Percentiles rank a stretch among this genome's conserved stretches.
These are phyloP conservation scores for Hydrochoerus hydrochaeris DNA, from an alignment of 2,113 vertebrate species.

Conservation along the genomic window DNA sequence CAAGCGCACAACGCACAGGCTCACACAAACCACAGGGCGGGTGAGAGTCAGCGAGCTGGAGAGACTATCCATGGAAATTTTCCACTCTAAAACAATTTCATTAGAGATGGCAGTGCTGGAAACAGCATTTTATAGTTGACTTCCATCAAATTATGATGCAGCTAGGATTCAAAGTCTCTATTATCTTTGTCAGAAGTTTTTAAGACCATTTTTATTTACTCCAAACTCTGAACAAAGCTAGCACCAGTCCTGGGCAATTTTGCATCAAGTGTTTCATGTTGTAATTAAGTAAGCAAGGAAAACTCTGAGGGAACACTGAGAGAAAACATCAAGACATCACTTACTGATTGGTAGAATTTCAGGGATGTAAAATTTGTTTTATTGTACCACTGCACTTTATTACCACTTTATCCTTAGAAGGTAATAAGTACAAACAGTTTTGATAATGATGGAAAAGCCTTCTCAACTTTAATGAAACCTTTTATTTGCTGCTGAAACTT, in stretches of 20 bases:
- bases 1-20: not conserved
- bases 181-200: slow-evolving; percentile 37
- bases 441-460: slow-evolving; percentile 47
- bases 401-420: slow-evolving; percentile 64
- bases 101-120: not conserved
- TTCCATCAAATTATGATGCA: slow-evolving; percentile 52
- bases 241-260: not conserved
- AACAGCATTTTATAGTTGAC: not conserved
- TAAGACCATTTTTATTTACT: slow-evolving; percentile 63
- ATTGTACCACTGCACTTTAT: slow-evolving; percentile 45
- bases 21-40: not conserved
- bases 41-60: not conserved
- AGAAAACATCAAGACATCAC: slow-evolving; percentile 22
- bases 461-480: slow-evolving; percentile 70
- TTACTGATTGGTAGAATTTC: not conserved
- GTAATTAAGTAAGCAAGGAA: slow-evolving; percentile 60
- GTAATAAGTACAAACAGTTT: slow-evolving; percentile 63
- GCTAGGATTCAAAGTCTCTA: slow-evolving; percentile 48
- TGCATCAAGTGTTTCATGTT: slow-evolving; percentile 53
- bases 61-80: not conserved
- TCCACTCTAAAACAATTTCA: slow-evolving; percentile 21
- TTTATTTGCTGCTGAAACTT: slow-evolving; percentile 67
- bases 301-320: not conserved
- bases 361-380: not conserved
- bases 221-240: slow-evolving; percentile 65